Conservation (phyloP, 2,888 invertebrate genomes). For the Drosophila diplacantha region DNA sequence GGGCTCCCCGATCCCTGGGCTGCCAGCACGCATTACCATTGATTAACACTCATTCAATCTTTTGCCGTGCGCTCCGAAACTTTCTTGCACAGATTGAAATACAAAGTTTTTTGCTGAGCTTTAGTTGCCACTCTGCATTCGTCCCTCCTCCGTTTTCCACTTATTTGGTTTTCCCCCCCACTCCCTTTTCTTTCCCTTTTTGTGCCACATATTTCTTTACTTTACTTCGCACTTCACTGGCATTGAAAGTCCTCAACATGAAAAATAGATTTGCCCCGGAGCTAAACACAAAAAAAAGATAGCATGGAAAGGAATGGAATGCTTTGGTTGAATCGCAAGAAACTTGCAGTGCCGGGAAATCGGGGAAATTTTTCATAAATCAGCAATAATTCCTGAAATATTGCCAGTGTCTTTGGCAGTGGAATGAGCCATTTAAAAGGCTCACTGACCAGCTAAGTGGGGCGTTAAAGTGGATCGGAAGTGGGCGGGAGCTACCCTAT, state of each 20-base stretch:
- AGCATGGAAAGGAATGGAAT: neutral
- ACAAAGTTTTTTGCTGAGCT: slow-evolving; percentile 65
- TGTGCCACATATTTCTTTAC: slow-evolving; percentile 45
- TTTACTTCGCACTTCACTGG: slow-evolving; percentile 43
- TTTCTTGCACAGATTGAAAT: slow-evolving; percentile 69
- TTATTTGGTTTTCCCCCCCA: slow-evolving; percentile 53
- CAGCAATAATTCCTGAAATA: slow-evolving; percentile 58
- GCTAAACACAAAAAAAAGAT: slow-evolving; percentile 23
- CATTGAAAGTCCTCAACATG: slow-evolving; percentile 59
- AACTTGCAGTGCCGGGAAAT: slow-evolving; percentile 27
- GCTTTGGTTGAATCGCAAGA: slow-evolving; percentile 20
- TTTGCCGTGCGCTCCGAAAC: slow-evolving; percentile 50
- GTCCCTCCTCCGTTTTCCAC: slow-evolving; percentile 47
- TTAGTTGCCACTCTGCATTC: slow-evolving; percentile 31
- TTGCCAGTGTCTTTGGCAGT: slow-evolving; percentile 54
- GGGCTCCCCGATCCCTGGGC: slow-evolving; percentile 17
- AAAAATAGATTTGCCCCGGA: slow-evolving; percentile 64
- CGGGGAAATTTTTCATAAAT: slow-evolving; percentile 62
- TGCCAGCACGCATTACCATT: slow-evolving; percentile 71
- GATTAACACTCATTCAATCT: slow-evolving; percentile 67
- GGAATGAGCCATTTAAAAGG: slow-evolving; percentile 25
- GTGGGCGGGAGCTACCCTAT: neutral
- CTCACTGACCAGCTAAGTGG: slow-evolving; percentile 31
- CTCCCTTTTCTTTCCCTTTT: slow-evolving; percentile 40
- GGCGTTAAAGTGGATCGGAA: slow-evolving; percentile 19